These are phyloP conservation scores for Heliconius hewitsoni DNA, from an alignment of 1,140 invertebrate genomes.

Conservation along the genomic window DNA sequence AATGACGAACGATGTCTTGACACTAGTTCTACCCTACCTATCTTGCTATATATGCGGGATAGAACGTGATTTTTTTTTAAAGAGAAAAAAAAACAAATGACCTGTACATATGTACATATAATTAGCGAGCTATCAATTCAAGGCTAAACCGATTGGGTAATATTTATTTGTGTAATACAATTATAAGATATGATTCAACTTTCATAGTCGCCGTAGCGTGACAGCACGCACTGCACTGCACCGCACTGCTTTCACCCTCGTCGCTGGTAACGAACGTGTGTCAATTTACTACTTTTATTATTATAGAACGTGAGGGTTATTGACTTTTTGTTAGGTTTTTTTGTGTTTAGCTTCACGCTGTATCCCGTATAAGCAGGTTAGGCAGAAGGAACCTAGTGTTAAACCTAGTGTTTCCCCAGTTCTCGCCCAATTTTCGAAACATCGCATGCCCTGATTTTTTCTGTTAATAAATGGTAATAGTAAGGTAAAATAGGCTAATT, in stretches of 20 bases:
- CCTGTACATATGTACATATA: not conserved
- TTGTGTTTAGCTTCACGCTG: too few relatives aligned
- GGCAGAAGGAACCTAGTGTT: too few relatives aligned
- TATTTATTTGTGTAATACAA: constrained; percentile 15
- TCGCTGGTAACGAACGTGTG: not conserved
- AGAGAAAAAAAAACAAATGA: not conserved
- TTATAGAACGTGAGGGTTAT: not conserved
- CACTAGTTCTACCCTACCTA: too few relatives aligned
- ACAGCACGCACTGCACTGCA: constrained; percentile 13
- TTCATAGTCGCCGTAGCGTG: constrained; percentile 21
- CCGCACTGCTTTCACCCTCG: constrained; percentile 14
- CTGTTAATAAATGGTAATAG: too few relatives aligned
- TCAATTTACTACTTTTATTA: constrained; percentile 16
- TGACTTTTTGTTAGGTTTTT: not conserved
- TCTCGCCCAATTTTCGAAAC: too few relatives aligned
- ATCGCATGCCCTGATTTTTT: too few relatives aligned
- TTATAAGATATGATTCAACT: constrained; percentile 26
- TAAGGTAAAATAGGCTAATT: too few relatives aligned
- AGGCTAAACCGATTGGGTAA: not conserved
- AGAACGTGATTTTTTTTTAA: not conserved
- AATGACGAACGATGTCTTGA: too few relatives aligned
- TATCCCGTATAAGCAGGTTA: too few relatives aligned
- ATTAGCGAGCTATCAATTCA: not conserved
- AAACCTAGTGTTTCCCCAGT: too few relatives aligned
- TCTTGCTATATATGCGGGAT: too few relatives aligned